phyloP scores from a whole-genome alignment of 2,888 invertebrate genomes.

The Tetragonula carbonaria region DNA sequence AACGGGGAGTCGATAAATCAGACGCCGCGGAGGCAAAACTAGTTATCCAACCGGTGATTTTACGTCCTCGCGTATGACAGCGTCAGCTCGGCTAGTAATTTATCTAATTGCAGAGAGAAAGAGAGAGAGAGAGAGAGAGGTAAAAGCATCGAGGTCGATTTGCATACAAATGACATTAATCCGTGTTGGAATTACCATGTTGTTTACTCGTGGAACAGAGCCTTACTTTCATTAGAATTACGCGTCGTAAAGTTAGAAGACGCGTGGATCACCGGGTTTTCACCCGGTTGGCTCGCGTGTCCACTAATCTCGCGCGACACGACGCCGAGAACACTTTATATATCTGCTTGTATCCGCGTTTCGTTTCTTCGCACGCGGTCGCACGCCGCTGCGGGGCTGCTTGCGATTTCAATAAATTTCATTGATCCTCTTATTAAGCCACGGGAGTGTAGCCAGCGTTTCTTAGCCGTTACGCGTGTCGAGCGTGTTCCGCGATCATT shows the following conservation, averaged over 20 bases:
- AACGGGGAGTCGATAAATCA: not conserved
- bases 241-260: not conserved
- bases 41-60: not conserved
- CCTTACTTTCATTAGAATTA: not conserved
- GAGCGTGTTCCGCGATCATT: not conserved
- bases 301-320: not conserved
- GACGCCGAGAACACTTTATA: not conserved
- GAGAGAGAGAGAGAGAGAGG: too few species aligned
- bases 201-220: not conserved
- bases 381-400: not conserved
- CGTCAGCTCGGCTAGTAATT: not conserved
- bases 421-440: slow-evolving; percentile 9
- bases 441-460: too few species aligned
- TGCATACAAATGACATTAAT: not conserved
- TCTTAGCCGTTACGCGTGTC: too few species aligned
- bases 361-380: slow-evolving; percentile 25
- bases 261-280: not conserved
- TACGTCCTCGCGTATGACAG: not conserved
- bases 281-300: slow-evolving; percentile 17
- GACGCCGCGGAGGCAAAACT: not conserved
- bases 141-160: not conserved
- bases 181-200: not conserved
- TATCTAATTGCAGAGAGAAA: not conserved
- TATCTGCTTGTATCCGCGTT: not conserved
- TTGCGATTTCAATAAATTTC: slow-evolving; percentile 13